A percentile compares a stretch with the other conserved stretches of the same genome.
Evolutionary conservation across 1,140 invertebrate genomes (phyloP).

Genomic region (Brachionus rotundiformis): DNA sequence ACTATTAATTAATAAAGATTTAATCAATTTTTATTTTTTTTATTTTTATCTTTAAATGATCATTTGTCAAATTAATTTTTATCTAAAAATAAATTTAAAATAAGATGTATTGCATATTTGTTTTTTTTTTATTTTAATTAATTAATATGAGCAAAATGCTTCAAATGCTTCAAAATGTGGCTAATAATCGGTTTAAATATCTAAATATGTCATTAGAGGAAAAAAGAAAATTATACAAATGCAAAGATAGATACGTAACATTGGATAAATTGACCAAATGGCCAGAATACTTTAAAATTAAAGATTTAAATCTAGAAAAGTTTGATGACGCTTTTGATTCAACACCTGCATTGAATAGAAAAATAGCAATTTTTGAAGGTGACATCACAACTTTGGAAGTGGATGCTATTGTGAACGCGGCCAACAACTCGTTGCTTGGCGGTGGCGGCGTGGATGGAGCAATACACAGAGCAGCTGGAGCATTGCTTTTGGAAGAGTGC

Average conservation of each 20-base stretch:
- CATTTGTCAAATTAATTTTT: too few relatives aligned
- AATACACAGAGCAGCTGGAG: constrained; percentile 71
- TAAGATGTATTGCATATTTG: background rate
- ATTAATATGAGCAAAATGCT: background rate
- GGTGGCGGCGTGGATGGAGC: constrained; percentile 81
- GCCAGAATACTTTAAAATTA: background rate
- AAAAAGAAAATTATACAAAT: constrained; percentile 30
- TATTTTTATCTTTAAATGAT: too few relatives aligned
- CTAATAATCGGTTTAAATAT: background rate
- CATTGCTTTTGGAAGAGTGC: constrained; percentile 69
- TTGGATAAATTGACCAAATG: background rate
- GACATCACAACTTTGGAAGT: constrained; percentile 85
- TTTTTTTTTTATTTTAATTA: background rate
- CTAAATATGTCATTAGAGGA: background rate
- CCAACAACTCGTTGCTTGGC: constrained; percentile 75
- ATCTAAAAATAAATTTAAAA: background rate
- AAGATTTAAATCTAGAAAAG: background rate
- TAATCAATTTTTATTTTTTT: background rate
- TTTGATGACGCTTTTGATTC: background rate
- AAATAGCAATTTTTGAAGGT: constrained; percentile 66
- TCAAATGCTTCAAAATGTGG: background rate
- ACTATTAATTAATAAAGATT: too few relatives aligned
- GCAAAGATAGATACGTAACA: background rate
- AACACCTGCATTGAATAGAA: constrained; percentile 42
- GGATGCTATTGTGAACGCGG: constrained; percentile 88